Base-by-base conservation (phyloP, 1,140 invertebrate species). In the Drosophila truncata region DNA sequence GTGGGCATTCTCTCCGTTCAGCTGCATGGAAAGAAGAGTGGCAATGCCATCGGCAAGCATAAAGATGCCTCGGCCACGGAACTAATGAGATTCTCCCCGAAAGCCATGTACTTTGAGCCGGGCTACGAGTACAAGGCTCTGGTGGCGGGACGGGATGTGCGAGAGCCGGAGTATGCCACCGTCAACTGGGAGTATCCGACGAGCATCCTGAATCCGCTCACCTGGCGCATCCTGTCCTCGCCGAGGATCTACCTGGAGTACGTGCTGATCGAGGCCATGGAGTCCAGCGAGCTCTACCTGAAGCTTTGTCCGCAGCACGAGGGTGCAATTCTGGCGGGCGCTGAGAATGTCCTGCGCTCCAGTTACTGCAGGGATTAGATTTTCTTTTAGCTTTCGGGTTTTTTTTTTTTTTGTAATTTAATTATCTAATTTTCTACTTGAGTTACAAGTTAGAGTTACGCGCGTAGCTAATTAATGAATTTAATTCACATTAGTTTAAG, bases 141-240 rank as follows among this genome's bases (percentile, higher is more conserved):
- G 54, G 93, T 97, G 20, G 93, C 96, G 0, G 95, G 96, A 1
- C 94, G 94, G 25, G 94, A 95, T 67, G 94, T 97, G 2, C 95
- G 95, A 2, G 92, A 94, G 47, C 94, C 96, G 2, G 92, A 92
- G 14, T 94, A 95, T 9, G 95, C 95, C 1, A 94, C 96, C 69
- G 94, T 97, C 2, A 94, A 96, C 74, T 97, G 96, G 96, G 95
- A 95, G 77, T 97, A 97, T 75, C 95, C 96, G 66, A 95, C 95
- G 2, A 97, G 95, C 58, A 84, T 97, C 10, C 94, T 97, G 65
- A 97, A 97, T 92, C 96, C 97, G 1, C 94, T 97, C 41, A 97
- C 96, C 0, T 97, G 97, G 97, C 94, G 97, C 61, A 92, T 97
- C 7, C 92, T 97, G 10, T 94, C 95, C 58, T 95, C 95, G 18